Evolutionary conservation across 2,113 vertebrate species (phyloP).

Genomic region (Trogon surrucura): DNA sequence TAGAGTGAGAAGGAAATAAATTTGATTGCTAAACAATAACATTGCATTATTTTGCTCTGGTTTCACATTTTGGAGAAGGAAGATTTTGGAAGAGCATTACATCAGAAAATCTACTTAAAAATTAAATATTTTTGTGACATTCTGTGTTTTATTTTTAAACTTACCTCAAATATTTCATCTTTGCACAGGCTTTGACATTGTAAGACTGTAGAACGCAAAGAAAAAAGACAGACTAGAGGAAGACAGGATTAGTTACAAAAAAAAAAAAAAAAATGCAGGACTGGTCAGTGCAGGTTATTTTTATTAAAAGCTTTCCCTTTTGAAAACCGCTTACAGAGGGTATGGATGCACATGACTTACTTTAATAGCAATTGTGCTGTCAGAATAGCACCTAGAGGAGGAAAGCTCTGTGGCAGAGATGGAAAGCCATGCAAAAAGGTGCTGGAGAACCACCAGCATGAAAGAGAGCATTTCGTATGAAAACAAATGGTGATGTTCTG

Average conservation of each 20-base stretch:
- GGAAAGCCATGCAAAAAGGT: not conserved
- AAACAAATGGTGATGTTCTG: slow-evolving; percentile 39
- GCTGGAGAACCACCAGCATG: not conserved
- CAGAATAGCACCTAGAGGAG: not conserved
- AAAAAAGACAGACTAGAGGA: not conserved
- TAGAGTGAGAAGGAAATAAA: not conserved
- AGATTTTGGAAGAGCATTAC: not conserved
- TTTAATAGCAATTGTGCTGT: not conserved
- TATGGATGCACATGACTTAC: not conserved
- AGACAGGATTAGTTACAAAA: not conserved
- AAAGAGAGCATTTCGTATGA: not conserved
- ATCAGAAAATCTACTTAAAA: not conserved
- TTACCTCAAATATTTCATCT: not conserved
- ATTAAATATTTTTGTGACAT: not conserved
- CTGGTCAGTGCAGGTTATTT: not conserved
- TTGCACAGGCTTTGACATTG: not conserved
- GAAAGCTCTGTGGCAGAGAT: slow-evolving; percentile 14
- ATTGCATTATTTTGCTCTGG: not conserved
- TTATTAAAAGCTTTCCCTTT: not conserved
- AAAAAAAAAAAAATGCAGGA: not conserved
- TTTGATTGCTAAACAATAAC: not conserved
- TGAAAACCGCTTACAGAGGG: not conserved
- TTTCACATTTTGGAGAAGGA: not conserved
- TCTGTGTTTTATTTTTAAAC: not conserved
- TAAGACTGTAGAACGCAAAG: not conserved